These are phyloP conservation scores for Torymus aiolomorphi DNA, from an alignment of 2,888 invertebrate species.

Conservation along the genomic window DNA sequence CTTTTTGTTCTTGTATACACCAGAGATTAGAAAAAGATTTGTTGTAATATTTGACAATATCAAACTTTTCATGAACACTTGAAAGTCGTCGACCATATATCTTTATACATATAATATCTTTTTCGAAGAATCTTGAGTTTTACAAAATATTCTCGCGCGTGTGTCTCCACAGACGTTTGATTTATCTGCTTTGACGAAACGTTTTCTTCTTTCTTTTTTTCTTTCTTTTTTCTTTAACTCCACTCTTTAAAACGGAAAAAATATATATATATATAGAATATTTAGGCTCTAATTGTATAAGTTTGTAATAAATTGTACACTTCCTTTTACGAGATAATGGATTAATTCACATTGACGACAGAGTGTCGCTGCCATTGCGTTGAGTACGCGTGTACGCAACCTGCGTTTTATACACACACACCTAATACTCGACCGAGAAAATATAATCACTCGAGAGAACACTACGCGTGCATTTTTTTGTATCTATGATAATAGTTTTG, in stretches of 20 bases:
- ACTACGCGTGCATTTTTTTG: slow-evolving; percentile 46
- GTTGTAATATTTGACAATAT: slow-evolving; percentile 53
- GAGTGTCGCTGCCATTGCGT: slow-evolving; percentile 54
- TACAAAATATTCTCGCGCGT: slow-evolving; percentile 22
- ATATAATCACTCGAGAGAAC: slow-evolving; percentile 25
- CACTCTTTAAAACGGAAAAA: slow-evolving; percentile 5
- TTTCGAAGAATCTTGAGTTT: slow-evolving; percentile 42
- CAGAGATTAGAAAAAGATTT: slow-evolving; percentile 54
- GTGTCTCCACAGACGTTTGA: slow-evolving; percentile 20
- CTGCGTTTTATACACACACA: too few relatives aligned
- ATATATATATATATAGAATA: slow-evolving; percentile 30
- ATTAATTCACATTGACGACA: slow-evolving; percentile 36
- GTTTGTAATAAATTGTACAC: slow-evolving; percentile 58
- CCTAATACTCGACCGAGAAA: too few relatives aligned
- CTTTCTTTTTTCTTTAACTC: too few relatives aligned
- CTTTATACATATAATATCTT: slow-evolving; percentile 31
- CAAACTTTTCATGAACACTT: slow-evolving; percentile 52
- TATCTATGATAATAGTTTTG: slow-evolving; percentile 36
- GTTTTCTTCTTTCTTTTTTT: background rate
- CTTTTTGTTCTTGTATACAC: slow-evolving; percentile 45
- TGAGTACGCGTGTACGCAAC: slow-evolving; percentile 28
- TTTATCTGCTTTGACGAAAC: slow-evolving; percentile 17
- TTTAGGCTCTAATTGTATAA: slow-evolving; percentile 42
- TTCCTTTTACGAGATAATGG: slow-evolving; percentile 46
- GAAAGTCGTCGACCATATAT: slow-evolving; percentile 48